Evolutionary conservation across 2,113 vertebrate species (phyloP).

Genomic region (Numida meleagris): DNA sequence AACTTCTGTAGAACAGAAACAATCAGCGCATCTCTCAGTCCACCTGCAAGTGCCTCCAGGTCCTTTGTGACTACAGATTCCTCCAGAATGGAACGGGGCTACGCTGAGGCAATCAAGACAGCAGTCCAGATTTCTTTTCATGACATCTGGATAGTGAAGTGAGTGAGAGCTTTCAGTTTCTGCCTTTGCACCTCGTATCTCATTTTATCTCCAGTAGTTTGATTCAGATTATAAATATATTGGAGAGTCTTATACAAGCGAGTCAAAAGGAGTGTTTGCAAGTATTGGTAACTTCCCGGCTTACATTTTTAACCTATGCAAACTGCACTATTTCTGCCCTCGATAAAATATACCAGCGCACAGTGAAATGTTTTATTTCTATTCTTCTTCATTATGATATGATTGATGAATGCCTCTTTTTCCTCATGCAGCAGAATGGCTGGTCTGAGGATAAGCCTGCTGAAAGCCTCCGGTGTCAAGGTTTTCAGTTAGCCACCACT

Average conservation of each 20-base stretch:
- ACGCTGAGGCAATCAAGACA: conserved; percentile 22
- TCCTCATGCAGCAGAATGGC: neutral
- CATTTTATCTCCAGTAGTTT: conserved; percentile 10
- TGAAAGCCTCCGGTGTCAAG: neutral
- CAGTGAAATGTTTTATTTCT: neutral
- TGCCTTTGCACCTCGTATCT: neutral
- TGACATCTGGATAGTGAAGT: neutral
- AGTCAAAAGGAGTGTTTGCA: neutral
- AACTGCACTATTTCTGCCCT: neutral
- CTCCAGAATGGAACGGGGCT: conserved; percentile 24
- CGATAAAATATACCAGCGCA: neutral
- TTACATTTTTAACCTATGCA: neutral
- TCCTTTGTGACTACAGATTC: conserved; percentile 48
- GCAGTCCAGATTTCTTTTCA: neutral
- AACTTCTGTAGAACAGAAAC: conserved; percentile 74
- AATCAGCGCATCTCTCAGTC: conserved; percentile 74
- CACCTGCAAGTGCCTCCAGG: conserved; percentile 69
- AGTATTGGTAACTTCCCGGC: neutral
- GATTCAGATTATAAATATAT: neutral
- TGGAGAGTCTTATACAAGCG: neutral
- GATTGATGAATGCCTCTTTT: neutral
- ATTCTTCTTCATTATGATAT: neutral
- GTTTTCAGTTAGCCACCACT: neutral
- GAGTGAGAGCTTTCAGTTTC: neutral
- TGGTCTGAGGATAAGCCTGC: neutral